Evolutionary conservation across 2,888 invertebrate genomes (phyloP), one percentile per base, ranked within the genome.

Genomic region (Sinodicranocentrus sp.): DNA sequence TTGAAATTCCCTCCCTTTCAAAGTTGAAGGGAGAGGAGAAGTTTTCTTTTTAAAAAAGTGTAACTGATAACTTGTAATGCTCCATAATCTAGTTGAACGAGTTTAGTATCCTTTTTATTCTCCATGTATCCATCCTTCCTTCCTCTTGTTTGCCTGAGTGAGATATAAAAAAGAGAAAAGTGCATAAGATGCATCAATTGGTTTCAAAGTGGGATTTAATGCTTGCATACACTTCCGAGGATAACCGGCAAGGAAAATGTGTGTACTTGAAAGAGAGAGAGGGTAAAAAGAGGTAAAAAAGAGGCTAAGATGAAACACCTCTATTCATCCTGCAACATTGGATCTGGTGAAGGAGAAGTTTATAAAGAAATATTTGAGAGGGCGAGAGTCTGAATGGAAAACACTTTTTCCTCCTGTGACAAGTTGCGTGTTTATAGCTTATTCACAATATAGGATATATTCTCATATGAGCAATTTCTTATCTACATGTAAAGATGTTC

Each of bases 161-260:
- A n/a, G 26, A 77, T 19, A 28, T 43, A 54, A 54, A 25, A 67
- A 65, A 52, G 25, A 52, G 77, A 33, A 68, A 59, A 70, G 68
- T 78, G 77, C 70, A 78, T 68, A 61, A 59, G 59, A 78, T 78
- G 77, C 68, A 79, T 44, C 71, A 79, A 63, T 79, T 63, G 71
- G 63, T 79, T 79, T 79, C 28, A 61, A 71, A 79, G 71, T 77
- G 79, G 48, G 52, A 70, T 79, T 70, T 71, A 71, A 79, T 70
- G 52, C 39, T 33, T 54, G 76, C 17, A 71, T 26, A 25, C 39
- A 44, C 17, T 26, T 17, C 19, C 6, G 6, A 10, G 8, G 21
- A 25, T 5, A 23, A 39, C 3, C 19, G 19, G 17, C 43, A 21
- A 44, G 33, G 13, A 68, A 23, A 59, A 8, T 23, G 25, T 17